These are phyloP conservation scores for Catharus fuscescens DNA, from an alignment of 2,113 vertebrate genomes.

Conservation along the genomic window DNA sequence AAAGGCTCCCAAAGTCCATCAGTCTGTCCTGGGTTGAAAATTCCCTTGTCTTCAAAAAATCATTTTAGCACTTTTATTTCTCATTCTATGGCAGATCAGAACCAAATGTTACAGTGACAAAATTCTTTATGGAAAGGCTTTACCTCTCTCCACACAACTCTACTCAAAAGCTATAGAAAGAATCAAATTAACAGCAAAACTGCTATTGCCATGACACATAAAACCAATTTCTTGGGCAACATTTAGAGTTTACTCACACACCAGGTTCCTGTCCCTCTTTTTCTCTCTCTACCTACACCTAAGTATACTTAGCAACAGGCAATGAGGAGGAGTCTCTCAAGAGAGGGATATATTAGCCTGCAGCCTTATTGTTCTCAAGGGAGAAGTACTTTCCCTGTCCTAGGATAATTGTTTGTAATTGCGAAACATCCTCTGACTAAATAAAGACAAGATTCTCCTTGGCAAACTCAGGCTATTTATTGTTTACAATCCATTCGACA, in stretches of 20 bases:
- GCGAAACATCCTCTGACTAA: constrained; percentile 4
- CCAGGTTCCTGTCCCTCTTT: background rate
- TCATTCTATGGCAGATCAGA: background rate
- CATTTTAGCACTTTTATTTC: background rate
- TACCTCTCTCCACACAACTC: background rate
- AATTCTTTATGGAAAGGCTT: background rate
- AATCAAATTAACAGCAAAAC: background rate
- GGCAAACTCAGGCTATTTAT: constrained; percentile 5
- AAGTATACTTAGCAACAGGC: background rate
- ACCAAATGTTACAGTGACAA: background rate
- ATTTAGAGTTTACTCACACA: background rate
- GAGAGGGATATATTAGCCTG: background rate
- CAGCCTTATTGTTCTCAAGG: background rate
- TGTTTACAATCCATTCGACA: background rate
- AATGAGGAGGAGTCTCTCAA: background rate
- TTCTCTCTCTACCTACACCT: background rate
- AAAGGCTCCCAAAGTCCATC: background rate
- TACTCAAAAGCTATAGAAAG: background rate
- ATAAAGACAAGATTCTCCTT: constrained; percentile 7
- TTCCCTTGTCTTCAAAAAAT: background rate
- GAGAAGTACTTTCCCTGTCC: background rate
- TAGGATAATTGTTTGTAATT: constrained; percentile 42
- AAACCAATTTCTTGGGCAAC: background rate
- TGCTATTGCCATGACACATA: background rate
- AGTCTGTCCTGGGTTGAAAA: background rate